Percentiles rank a stretch among this genome's conserved stretches.
These are phyloP conservation scores for Brachionus manjavacas DNA, from an alignment of 1,140 invertebrate species.

Conservation along the genomic window DNA sequence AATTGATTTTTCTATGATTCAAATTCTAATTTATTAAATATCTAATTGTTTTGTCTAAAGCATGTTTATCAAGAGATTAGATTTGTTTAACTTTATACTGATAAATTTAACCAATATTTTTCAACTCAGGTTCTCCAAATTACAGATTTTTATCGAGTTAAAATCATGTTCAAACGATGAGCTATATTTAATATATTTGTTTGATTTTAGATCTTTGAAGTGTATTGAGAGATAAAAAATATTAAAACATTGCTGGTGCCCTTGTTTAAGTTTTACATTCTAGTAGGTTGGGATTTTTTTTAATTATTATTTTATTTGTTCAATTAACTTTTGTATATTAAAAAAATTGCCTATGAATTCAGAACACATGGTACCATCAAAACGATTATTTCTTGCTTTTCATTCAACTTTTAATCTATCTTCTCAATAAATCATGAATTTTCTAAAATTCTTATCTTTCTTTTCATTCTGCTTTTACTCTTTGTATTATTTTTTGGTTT, in stretches of 20 bases:
- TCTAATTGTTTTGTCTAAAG: neutral
- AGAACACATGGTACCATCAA: slow-evolving; percentile 26
- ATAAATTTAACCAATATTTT: neutral
- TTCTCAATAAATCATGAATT: slow-evolving; percentile 2
- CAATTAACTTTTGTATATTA: neutral
- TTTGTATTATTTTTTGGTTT: neutral
- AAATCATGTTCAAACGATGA: neutral
- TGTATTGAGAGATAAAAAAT: neutral
- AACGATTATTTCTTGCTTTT: neutral
- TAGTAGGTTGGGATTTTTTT: neutral
- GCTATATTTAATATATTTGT: neutral
- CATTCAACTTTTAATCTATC: neutral
- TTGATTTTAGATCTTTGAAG: neutral
- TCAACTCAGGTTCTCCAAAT: neutral
- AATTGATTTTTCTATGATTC: neutral
- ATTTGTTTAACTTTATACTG: neutral
- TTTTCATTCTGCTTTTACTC: neutral
- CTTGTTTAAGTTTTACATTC: neutral
- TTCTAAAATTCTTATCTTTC: neutral
- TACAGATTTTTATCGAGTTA: neutral
- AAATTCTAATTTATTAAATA: neutral
- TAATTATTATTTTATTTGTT: neutral
- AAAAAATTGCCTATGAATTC: neutral
- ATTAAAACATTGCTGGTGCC: neutral
- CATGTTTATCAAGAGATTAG: neutral